Evolutionary conservation across 2,888 invertebrate genomes (phyloP), one percentile per base, ranked within the genome.

Genomic region (Pseudococcus longispinus): DNA sequence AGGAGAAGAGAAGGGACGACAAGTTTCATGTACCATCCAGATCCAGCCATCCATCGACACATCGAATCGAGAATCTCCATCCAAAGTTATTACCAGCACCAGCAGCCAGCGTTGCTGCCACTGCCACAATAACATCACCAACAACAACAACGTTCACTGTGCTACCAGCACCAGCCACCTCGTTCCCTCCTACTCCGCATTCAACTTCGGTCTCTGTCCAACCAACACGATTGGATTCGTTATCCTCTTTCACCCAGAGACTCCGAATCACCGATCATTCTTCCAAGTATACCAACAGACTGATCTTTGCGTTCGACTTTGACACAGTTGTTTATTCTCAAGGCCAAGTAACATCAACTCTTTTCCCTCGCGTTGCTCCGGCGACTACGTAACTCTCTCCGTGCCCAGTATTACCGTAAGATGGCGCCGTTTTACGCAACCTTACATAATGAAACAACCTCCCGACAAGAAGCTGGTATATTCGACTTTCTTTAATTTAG

Each of bases 341-440:
- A 86, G 86, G 86, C 86, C 86, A 86, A 86, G 77, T 51, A 86
- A 86, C 86, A 86, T 86, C 86, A 51, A 86, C 86, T 46, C 29
- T 46, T 86, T n/a, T 51, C 86, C 44, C 77, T 46, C 18, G 18
- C 87, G 55, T 82, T 44, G 32, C 55, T 77, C 18, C 65, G 37
- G 51, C 77, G 51, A 32, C 55, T 51, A 82, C 83, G 83, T 87
- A 83, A 83, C 83, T 87, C 83, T 65, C 65, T 74, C 83, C 74
- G 15, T 87, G 82, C 83, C 44, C 29, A 44, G 83, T 87, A 83
- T 70, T 83, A 74, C 87, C 83, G 87, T 83, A 87, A 86, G 80
- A 86, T 86, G 86, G 86, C 86, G 80, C 86, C 86, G 80, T 70
- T 83, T 83, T 83, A 87, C 87, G 87, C 87, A 83, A 83, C 87